Base-by-base conservation (phyloP, 2,113 vertebrate genomes). In the Seriola dumerili region DNA sequence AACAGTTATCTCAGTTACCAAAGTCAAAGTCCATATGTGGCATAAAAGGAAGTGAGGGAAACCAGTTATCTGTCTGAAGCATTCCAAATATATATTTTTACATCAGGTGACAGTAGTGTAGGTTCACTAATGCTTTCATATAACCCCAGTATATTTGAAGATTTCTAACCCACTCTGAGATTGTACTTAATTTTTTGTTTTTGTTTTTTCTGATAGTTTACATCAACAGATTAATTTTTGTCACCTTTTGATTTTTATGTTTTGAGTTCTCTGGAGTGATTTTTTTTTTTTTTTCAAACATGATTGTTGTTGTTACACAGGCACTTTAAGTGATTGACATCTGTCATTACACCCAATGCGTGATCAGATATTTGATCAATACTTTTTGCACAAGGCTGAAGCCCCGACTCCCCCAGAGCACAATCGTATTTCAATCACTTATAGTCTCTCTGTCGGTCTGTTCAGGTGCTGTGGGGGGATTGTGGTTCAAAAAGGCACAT, bases 251-350 rank as follows among this genome's bases (percentile, higher is more conserved):
- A 88, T 86, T 78, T 63, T 52, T 4, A 57, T 55, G 66, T 63
- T 72, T 55, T 36, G 38, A 77, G 40, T 64, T 73, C 40, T 79
- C 9, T 73, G 11, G 57, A 76, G 23, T 82, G 78, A 89, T 84
- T 71, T 73, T 54, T 75, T 50, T 68, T 63, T 57, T 63, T 67
- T 69, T 72, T 44, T 57, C 23, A 85, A 74, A 75, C 71, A 1
- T 91, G 90, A 93, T 86, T 91, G 91, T 94, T 80, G 78, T 93
- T 80, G 78, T 93, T 93, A 93, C 92, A 91, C 88, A 76, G 88
- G 95, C 95, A 95, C 94, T 96, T 96, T 95, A 95, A 57, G 66
- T 89, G 78, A 92, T 93, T 85, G 86, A 90, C 77, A 36, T 88
- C 79, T 79, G 80, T 91, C 79, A 63, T 84, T 83, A 72, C 81